Conservation (phyloP, 2,113 vertebrate genomes). For the Microtus richardsoni region DNA sequence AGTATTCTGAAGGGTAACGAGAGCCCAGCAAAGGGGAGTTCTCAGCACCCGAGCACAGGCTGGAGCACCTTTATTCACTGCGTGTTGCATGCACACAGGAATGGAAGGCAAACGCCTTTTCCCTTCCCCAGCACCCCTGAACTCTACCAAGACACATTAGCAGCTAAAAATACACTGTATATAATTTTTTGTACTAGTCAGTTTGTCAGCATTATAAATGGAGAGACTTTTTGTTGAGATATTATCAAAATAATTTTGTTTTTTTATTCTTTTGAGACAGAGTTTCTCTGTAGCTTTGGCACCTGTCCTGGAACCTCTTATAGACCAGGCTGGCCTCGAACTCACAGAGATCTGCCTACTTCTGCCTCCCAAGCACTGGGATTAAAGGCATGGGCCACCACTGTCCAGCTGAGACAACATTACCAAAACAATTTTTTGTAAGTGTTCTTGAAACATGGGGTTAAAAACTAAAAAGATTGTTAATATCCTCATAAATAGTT, state of each 20-base stretch:
- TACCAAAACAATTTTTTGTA: constrained; percentile 58
- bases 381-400: no score
- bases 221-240: constrained; percentile 84
- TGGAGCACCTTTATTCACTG: constrained; percentile 93
- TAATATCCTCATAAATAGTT: constrained; percentile 51
- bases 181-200: constrained; percentile 79
- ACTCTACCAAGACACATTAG: constrained; percentile 92
- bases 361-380: no score
- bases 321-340: no score
- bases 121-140: constrained; percentile 91
- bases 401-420: no score
- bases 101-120: constrained; percentile 92
- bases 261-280: no score
- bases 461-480: constrained; percentile 64
- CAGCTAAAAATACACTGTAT: constrained; percentile 87
- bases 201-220: constrained; percentile 80
- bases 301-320: no score
- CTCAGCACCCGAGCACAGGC: constrained; percentile 89
- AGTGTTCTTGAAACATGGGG: constrained; percentile 77
- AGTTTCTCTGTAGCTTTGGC: no score
- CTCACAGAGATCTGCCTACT: no score
- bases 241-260: constrained; percentile 29
- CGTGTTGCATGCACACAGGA: constrained; percentile 98
- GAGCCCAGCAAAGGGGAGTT: constrained; percentile 93
- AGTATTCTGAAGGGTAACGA: constrained; percentile 95